A percentile compares a stretch with the other conserved stretches of the same genome.
These are phyloP conservation scores for Lepas anatifera DNA, from an alignment of 2,888 invertebrate genomes.

Conservation along the genomic window DNA sequence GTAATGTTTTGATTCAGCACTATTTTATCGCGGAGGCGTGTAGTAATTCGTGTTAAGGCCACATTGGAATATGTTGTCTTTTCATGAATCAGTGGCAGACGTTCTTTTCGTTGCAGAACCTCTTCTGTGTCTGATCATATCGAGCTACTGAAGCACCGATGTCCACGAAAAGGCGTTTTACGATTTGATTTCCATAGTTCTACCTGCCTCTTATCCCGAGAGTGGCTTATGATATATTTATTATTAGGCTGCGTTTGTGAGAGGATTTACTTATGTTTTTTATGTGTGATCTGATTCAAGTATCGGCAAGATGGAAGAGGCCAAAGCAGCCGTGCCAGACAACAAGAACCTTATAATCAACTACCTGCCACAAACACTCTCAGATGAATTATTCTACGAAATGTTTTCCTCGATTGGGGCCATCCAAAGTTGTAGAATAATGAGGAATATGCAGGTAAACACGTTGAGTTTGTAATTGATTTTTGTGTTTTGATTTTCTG, in stretches of 20 bases:
- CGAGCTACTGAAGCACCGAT: no score
- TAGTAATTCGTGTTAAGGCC: no score
- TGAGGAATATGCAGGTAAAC: conserved; percentile 72
- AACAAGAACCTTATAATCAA: conserved; percentile 82
- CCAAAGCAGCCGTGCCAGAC: conserved; percentile 21
- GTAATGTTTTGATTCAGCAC: no score
- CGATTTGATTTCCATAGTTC: no score
- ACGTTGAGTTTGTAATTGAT: background rate
- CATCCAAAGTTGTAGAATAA: conserved; percentile 78
- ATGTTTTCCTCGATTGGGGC: conserved; percentile 81
- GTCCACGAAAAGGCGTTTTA: no score
- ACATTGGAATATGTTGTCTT: no score
- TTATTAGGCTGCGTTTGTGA: background rate
- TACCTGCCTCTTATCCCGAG: no score
- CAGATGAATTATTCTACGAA: conserved; percentile 76
- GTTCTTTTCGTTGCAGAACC: no score
- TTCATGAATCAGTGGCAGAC: no score
- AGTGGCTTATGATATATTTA: no score
- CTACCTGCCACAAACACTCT: conserved; percentile 87
- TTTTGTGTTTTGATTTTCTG: conserved; percentile 25
- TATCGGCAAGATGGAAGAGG: background rate
- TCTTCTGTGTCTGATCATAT: no score
- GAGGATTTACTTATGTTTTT: background rate
- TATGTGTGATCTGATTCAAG: background rate
- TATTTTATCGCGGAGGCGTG: no score